These are phyloP conservation scores for Lasioglossum malachurum DNA, from an alignment of 2,888 invertebrate species.

Conservation along the genomic window DNA sequence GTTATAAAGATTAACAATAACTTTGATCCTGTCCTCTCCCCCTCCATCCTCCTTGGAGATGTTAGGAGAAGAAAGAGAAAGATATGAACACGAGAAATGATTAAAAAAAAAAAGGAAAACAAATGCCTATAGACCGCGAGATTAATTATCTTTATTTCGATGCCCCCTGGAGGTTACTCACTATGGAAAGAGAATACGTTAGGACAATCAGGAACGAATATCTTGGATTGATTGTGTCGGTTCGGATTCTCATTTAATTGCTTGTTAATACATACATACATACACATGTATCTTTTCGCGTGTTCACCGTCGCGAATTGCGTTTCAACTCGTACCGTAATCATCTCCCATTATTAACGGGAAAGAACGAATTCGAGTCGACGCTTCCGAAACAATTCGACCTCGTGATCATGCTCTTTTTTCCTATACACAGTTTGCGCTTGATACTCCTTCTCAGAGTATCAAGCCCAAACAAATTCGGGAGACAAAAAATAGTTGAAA, in stretches of 20 bases:
- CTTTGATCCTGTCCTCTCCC: slow-evolving; percentile 77
- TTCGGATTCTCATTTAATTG: slow-evolving; percentile 35
- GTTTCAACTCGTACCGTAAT: neutral
- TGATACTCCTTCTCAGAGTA: slow-evolving; percentile 60
- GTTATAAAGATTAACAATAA: slow-evolving; percentile 74
- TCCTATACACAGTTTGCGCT: slow-evolving; percentile 59
- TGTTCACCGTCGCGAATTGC: neutral
- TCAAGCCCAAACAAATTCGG: slow-evolving; percentile 58
- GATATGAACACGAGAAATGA: slow-evolving; percentile 63
- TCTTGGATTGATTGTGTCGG: slow-evolving; percentile 55
- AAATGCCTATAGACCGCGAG: slow-evolving; percentile 47
- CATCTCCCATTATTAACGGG: neutral
- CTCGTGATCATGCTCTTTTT: slow-evolving; percentile 60
- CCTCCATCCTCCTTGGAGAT: slow-evolving; percentile 81
- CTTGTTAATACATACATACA: neutral
- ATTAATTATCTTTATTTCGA: slow-evolving; percentile 54
- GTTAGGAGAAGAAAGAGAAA: slow-evolving; percentile 70
- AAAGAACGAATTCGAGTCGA: slow-evolving; percentile 46
- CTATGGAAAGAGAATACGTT: slow-evolving; percentile 76
- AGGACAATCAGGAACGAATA: slow-evolving; percentile 57
- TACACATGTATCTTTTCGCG: neutral
- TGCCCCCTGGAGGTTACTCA: slow-evolving; percentile 75
- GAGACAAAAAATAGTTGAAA: neutral
- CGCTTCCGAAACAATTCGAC: slow-evolving; percentile 48
- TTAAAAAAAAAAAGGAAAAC: neutral